These are phyloP conservation scores for Brachionus plicatilis DNA, from an alignment of 1,140 invertebrate genomes.

Conservation along the genomic window DNA sequence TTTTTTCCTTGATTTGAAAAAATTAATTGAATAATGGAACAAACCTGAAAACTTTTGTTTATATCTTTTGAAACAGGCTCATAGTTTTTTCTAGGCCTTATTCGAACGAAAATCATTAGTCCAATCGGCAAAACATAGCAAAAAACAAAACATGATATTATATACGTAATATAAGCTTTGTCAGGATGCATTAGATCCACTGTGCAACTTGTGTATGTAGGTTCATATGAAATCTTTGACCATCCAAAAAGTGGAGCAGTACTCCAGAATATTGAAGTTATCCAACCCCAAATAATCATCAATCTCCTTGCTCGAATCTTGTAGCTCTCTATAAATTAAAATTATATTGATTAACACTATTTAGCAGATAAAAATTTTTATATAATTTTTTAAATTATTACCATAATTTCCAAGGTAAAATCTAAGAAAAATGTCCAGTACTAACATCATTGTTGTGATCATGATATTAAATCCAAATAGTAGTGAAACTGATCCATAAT, in stretches of 20 bases:
- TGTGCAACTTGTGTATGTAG: slow-evolving; percentile 17
- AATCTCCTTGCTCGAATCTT: background rate
- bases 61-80: background rate
- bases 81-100: slow-evolving; percentile 16
- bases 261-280: slow-evolving; percentile 31
- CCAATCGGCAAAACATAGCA: slow-evolving; percentile 30
- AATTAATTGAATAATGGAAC: background rate
- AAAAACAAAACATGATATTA: slow-evolving; percentile 25
- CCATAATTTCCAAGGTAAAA: background rate
- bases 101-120: background rate
- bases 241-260: slow-evolving; percentile 14
- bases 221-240: slow-evolving; percentile 29
- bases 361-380: background rate
- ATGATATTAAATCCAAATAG: slow-evolving; percentile 33
- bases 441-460: slow-evolving; percentile 24
- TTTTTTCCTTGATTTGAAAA: background rate
- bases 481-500: slow-evolving; percentile 22
- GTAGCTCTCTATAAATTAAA: background rate
- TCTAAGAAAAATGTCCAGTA: background rate
- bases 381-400: background rate
- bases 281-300: slow-evolving; percentile 21
- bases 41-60: background rate
- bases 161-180: background rate
- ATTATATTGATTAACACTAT: too few species aligned
- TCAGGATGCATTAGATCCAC: slow-evolving; percentile 35